phyloP scores from a whole-genome alignment of 2,113 vertebrate genomes.

The Trinectes maculatus region DNA sequence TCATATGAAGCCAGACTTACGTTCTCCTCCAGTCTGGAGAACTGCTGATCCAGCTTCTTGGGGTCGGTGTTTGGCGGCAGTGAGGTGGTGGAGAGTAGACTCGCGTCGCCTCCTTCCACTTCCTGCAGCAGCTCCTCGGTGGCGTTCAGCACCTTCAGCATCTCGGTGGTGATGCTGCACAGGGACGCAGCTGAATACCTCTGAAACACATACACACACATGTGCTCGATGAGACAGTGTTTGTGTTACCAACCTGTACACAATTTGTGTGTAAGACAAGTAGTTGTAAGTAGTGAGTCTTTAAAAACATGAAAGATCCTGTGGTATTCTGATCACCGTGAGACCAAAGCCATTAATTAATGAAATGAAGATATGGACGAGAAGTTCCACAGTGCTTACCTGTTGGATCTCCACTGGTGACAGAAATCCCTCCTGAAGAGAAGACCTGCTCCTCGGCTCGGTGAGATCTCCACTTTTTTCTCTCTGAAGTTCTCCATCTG shows the following conservation, averaged over 20 bases:
- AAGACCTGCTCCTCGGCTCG: slow-evolving; percentile 12
- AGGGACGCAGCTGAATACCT: slow-evolving; percentile 94
- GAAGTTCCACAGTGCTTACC: slow-evolving; percentile 48
- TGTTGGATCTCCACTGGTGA: slow-evolving; percentile 71
- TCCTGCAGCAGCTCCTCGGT: slow-evolving; percentile 93
- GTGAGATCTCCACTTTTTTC: neutral
- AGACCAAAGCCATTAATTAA: too few species aligned
- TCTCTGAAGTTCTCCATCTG: neutral
- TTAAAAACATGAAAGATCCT: neutral
- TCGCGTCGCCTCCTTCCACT: slow-evolving; percentile 66
- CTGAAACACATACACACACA: slow-evolving; percentile 74
- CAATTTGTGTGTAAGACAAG: too few species aligned
- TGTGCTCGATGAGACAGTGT: too few species aligned
- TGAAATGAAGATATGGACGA: neutral
- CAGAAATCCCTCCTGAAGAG: slow-evolving; percentile 46
- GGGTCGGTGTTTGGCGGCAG: slow-evolving; percentile 83
- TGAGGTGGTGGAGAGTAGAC: slow-evolving; percentile 35
- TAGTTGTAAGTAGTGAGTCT: neutral
- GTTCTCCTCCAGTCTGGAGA: slow-evolving; percentile 94
- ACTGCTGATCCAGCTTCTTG: slow-evolving; percentile 88
- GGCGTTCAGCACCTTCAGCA: slow-evolving; percentile 94
- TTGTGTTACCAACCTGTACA: too few species aligned
- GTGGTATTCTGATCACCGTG: neutral
- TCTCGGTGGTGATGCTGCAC: slow-evolving; percentile 95
- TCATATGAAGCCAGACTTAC: slow-evolving; percentile 70